Evolutionary conservation across 2,113 vertebrate species (phyloP).

Genomic region (Megatriorchis doriae): DNA sequence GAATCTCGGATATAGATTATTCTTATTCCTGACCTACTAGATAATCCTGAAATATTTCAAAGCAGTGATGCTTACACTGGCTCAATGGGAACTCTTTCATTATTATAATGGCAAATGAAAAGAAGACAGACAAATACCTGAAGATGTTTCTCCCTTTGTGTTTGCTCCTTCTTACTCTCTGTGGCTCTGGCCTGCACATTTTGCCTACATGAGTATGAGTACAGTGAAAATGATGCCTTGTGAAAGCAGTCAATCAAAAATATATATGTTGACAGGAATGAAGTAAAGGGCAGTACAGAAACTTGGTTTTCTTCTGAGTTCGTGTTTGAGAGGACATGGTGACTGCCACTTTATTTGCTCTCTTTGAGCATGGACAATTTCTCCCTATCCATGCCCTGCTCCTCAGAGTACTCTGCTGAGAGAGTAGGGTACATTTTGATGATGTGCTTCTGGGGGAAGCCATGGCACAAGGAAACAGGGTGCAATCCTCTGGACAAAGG

Average conservation of each 20-base stretch:
- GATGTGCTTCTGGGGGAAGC: background rate
- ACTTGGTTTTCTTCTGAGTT: background rate
- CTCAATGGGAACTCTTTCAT: background rate
- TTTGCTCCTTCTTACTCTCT: background rate
- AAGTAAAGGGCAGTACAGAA: background rate
- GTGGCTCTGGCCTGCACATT: background rate
- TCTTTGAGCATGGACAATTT: background rate
- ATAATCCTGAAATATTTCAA: background rate
- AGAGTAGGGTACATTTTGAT: background rate
- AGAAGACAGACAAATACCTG: background rate
- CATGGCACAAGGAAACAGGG: background rate
- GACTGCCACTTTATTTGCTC: fast-evolving
- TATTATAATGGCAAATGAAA: background rate
- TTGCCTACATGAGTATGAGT: background rate
- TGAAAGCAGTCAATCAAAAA: background rate
- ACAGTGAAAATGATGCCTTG: background rate
- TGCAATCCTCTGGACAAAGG: background rate
- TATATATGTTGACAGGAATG: background rate
- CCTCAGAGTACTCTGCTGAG: background rate
- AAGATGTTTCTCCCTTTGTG: background rate
- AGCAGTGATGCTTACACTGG: background rate
- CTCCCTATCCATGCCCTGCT: background rate
- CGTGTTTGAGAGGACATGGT: background rate
- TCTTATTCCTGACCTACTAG: background rate
- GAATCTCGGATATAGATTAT: background rate